phyloP scores from a whole-genome alignment of 2,113 vertebrate genomes.

The Uria aalge region DNA sequence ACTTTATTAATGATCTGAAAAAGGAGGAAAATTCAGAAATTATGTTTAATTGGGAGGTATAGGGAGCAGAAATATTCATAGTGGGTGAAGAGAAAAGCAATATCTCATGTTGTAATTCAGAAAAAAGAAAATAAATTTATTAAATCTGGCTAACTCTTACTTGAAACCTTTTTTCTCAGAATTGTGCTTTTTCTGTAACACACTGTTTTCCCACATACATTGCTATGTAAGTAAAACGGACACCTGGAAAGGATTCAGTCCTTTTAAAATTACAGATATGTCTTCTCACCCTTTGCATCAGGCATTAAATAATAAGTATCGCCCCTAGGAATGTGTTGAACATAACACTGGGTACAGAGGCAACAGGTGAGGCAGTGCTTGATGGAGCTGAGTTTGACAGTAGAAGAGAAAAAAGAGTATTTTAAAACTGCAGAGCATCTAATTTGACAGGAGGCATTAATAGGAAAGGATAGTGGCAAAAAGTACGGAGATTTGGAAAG shows the following conservation, averaged over 20 bases:
- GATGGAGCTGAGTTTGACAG: background rate
- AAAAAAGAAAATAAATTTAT: background rate
- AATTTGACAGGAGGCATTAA: background rate
- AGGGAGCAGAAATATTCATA: background rate
- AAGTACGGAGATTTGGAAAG: background rate
- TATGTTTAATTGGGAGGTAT: conserved; percentile 10
- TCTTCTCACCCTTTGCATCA: background rate
- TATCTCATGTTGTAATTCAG: background rate
- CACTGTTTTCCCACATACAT: background rate
- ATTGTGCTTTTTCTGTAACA: background rate
- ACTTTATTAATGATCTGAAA: conserved; percentile 60
- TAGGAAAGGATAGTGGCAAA: background rate
- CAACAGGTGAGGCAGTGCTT: background rate
- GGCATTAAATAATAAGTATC: background rate
- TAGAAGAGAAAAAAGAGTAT: background rate
- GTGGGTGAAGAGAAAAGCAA: background rate
- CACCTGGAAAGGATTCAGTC: background rate
- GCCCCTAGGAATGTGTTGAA: background rate
- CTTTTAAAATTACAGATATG: background rate
- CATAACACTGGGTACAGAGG: background rate
- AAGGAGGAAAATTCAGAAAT: conserved; percentile 28
- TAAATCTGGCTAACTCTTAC: background rate
- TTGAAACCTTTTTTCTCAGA: background rate
- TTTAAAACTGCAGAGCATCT: background rate
- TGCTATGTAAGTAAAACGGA: background rate